Percentiles rank a stretch among this genome's conserved stretches.
Evolutionary conservation across 2,113 vertebrate species (phyloP).

Genomic region (Pelusios castaneus): DNA sequence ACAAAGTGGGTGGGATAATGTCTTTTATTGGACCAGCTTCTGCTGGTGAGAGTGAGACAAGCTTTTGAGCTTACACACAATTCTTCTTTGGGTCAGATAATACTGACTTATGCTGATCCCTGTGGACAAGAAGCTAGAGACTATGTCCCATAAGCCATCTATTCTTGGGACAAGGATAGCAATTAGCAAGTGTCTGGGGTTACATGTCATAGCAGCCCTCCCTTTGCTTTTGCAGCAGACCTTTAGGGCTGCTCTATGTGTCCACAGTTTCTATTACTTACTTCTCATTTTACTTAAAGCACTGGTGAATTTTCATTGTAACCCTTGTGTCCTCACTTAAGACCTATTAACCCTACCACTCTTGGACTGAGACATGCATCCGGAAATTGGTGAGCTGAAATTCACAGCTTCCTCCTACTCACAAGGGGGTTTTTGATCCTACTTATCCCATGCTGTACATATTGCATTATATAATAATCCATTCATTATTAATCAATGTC

Average conservation of each 20-base stretch:
- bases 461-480: neutral
- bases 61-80: neutral
- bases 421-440: neutral
- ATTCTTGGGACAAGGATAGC: neutral
- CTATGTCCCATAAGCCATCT: neutral
- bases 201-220: neutral
- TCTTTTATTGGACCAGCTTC: neutral
- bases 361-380: neutral
- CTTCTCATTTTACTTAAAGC: neutral
- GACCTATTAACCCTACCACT: neutral
- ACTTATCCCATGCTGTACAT: neutral
- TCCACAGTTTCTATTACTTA: neutral
- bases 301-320: neutral
- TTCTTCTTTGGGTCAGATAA: neutral
- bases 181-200: neutral
- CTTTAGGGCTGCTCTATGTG: rapidly evolving
- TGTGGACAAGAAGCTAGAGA: neutral
- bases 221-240: rapidly evolving
- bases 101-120: neutral
- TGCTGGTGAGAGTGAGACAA: neutral
- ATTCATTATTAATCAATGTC: neutral
- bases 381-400: neutral
- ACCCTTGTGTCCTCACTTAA: neutral
- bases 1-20: neutral
- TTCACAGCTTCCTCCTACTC: neutral